Base-by-base conservation (phyloP, 1,140 invertebrate genomes). In the Oryzaephilus surinamensis region DNA sequence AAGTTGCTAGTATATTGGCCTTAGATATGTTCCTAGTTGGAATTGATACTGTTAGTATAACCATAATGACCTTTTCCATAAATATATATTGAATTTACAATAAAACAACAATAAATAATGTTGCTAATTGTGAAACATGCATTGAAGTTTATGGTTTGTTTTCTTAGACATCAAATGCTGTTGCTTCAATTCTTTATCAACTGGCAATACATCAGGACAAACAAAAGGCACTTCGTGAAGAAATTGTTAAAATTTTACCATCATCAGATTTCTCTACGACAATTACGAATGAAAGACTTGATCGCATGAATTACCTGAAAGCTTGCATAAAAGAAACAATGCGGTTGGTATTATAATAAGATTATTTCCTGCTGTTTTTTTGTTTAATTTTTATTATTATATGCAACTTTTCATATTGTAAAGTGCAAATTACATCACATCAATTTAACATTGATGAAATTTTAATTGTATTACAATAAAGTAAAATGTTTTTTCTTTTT, bases 261-360 rank as follows among this genome's bases (percentile, higher is more conserved):
- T 67, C 32, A 68, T 73, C 23, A 69, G 74, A 1, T 57, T 93
- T 1, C 84, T 76, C 5, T 72, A 74, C 23, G 64, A 72, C n/a
- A 70, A 78, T 43, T 63, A 94, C 3, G 79, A 86, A 45, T 72
- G 79, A 52, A 74, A 89, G 60, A 66, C 76, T 19, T n/a, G n/a
- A n/a, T n/a, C n/a, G n/a, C n/a, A n/a, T n/a, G n/a, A n/a, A n/a
- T n/a, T 93, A 91, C 51, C 71, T 88, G 4, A 92, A 90, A 66
- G 86, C 86, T 2, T 93, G 90, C 51, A 79, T 96, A 18, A 87
- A 88, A 55, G 92, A 96, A 75, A 84, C 89, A 0, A 83, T 95
- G 49, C 79, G 86, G 84, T 87, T 45, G 46, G 27, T 16, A 4
- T 10, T 20, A 11, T 21, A 6, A 21, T 24, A n/a, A 4, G 23